phyloP scores from a whole-genome alignment of 2,797 vertebrate genomes.

The Phataginus tetradactyla region DNA sequence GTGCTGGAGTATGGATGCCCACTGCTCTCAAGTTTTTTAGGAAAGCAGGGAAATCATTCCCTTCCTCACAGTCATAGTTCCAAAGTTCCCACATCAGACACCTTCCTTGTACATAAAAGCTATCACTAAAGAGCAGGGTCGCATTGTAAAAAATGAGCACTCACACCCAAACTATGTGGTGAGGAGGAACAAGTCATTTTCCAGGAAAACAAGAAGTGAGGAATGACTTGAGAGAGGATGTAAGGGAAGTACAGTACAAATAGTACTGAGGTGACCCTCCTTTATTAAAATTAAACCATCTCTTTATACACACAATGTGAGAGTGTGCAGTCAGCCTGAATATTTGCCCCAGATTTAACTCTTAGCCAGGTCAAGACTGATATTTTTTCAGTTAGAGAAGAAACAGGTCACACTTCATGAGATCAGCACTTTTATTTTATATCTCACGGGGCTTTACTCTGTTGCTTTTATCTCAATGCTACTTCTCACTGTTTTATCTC shows the following conservation, averaged over 20 bases:
- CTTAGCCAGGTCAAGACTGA: background rate
- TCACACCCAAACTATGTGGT: background rate
- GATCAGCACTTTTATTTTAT: background rate
- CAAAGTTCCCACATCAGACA: background rate
- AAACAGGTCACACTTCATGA: background rate
- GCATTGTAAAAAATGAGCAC: background rate
- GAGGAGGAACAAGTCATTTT: background rate
- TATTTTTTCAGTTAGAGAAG: conserved; percentile 14
- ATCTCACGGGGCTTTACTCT: background rate
- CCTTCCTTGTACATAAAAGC: background rate
- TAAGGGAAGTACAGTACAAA: background rate
- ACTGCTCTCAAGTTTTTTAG: background rate
- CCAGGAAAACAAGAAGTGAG: background rate
- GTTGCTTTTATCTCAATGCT: background rate
- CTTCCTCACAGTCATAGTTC: background rate
- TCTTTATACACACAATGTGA: background rate
- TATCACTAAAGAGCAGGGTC: background rate
- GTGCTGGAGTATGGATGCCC: background rate
- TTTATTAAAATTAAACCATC: background rate
- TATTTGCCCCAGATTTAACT: background rate
- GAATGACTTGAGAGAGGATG: background rate
- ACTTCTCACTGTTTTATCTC: conserved; percentile 41
- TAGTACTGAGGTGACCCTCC: rapidly evolving
- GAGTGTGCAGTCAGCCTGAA: background rate
- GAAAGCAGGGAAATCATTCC: background rate